phyloP scores from a whole-genome alignment of 2,888 invertebrate species.

The Coecobrya sp. region DNA sequence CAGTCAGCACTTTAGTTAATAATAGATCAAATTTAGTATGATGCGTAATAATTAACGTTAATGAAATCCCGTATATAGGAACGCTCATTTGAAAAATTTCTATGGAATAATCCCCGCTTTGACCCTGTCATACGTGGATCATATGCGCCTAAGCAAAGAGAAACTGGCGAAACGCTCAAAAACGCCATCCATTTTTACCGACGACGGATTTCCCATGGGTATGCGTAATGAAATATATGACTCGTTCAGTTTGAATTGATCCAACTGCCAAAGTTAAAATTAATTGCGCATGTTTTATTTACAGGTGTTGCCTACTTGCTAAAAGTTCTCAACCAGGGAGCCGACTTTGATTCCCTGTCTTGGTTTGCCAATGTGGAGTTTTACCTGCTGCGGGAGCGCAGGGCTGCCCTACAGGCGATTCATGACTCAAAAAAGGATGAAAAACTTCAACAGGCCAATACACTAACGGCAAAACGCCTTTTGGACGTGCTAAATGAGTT shows the following conservation, averaged over 20 bases:
- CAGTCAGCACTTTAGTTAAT: too few relatives aligned
- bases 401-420: slow-evolving; percentile 86
- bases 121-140: slow-evolving; percentile 97
- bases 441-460: slow-evolving; percentile 97
- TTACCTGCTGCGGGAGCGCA: slow-evolving; percentile 83
- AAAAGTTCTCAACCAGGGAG: slow-evolving; percentile 95
- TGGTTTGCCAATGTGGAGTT: slow-evolving; percentile 91
- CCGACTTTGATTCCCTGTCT: slow-evolving; percentile 96
- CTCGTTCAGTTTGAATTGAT: background rate
- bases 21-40: too few relatives aligned
- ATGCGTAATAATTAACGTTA: too few relatives aligned
- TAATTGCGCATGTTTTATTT: background rate
- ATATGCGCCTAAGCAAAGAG: slow-evolving; percentile 96
- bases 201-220: slow-evolving; percentile 99
- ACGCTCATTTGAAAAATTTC: slow-evolving; percentile 96
- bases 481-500: slow-evolving; percentile 92
- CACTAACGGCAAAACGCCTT: slow-evolving; percentile 94
- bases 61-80: slow-evolving; percentile 90
- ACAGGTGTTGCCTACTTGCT: slow-evolving; percentile 95
- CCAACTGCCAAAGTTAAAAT: background rate
- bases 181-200: slow-evolving; percentile 96
- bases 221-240: slow-evolving; percentile 82
- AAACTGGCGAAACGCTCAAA: slow-evolving; percentile 95
- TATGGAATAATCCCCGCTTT: slow-evolving; percentile 97
- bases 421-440: slow-evolving; percentile 90